Evolutionary conservation across 2,113 vertebrate genomes (phyloP), one percentile per base, ranked within the genome.

Genomic region (Balaenoptera acutorostrata): DNA sequence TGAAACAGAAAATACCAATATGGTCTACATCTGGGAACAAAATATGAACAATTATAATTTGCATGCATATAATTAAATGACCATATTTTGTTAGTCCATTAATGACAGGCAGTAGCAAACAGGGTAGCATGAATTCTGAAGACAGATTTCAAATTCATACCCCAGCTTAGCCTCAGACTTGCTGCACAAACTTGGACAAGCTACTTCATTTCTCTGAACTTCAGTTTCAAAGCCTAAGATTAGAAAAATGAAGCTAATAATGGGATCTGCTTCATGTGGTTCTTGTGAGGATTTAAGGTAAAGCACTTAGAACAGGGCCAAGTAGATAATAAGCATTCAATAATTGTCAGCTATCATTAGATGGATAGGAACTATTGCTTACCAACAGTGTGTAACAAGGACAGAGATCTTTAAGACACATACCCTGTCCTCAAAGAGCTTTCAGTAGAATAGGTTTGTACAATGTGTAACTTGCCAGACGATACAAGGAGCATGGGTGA

Each of bases 41-140:
- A 96, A 95, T 85, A 69, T 46, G 64, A 95, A 97, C 64, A 89
- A 85, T 95, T 96, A 92, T 72, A 93, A 88, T 87, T 85, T 84
- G 20, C 49, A 93, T 55, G 15, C 36, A 80, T 68, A 57, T 64
- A 93, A 95, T 85, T 97, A 68, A 95, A 84, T 80, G 52, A 61
- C 17, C 29, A 4, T 36, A 82, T 91, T 92, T 66, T 84, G 52
- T 55, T 74, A 36, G 46, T 55, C 49, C 82, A 78, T 69, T 13
- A 14, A 31, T 63, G 59, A 97, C 17, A 71, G 44, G 64, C 13
- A 31, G 18, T n/a, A 41, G 27, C 59, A 82, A 66, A 21, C 29
- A 77, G 15, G 5, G 8, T 7, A 80, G 90, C 44, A 36, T 66
- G 63, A 92, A 83, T 96, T 87, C 57, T 90, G 69, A 96, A 95